Conservation (phyloP, 2,113 vertebrate species). For the Calidris pygmaea region DNA sequence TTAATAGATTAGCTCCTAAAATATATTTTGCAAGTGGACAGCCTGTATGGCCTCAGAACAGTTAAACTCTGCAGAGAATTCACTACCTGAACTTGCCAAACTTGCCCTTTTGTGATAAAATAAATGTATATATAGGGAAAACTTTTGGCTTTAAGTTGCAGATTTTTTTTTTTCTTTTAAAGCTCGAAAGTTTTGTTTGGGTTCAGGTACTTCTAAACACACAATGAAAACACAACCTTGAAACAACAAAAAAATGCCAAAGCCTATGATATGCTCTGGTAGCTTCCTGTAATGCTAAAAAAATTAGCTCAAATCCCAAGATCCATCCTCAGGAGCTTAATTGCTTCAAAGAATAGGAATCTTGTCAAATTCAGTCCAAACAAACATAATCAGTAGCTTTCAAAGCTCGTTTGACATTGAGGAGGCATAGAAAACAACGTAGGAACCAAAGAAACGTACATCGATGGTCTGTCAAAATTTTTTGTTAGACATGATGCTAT, state of each 20-base stretch:
- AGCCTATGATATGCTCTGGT: constrained; percentile 74
- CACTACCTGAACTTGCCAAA: neutral
- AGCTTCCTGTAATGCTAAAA: constrained; percentile 73
- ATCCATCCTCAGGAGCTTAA: constrained; percentile 87
- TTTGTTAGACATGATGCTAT: constrained; percentile 78
- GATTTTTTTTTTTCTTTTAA: neutral
- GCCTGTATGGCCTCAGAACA: fast-evolving
- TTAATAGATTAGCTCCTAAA: neutral
- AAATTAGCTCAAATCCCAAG: constrained; percentile 84
- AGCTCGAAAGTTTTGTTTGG: neutral
- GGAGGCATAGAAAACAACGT: constrained; percentile 77
- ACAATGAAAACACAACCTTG: constrained; percentile 33
- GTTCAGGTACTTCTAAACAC: neutral
- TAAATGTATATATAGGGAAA: neutral
- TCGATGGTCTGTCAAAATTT: constrained; percentile 81
- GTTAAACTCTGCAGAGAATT: neutral
- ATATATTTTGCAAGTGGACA: neutral
- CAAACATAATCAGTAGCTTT: constrained; percentile 84
- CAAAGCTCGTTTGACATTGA: constrained; percentile 86
- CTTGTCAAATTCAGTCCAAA: constrained; percentile 87
- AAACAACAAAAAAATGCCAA: constrained; percentile 65
- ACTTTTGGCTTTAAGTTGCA: neutral
- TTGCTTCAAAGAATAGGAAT: constrained; percentile 88
- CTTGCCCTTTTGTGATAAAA: neutral
- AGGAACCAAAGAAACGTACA: constrained; percentile 72